phyloP scores from a whole-genome alignment of 2,888 invertebrate genomes.

The Conus canariensis region DNA sequence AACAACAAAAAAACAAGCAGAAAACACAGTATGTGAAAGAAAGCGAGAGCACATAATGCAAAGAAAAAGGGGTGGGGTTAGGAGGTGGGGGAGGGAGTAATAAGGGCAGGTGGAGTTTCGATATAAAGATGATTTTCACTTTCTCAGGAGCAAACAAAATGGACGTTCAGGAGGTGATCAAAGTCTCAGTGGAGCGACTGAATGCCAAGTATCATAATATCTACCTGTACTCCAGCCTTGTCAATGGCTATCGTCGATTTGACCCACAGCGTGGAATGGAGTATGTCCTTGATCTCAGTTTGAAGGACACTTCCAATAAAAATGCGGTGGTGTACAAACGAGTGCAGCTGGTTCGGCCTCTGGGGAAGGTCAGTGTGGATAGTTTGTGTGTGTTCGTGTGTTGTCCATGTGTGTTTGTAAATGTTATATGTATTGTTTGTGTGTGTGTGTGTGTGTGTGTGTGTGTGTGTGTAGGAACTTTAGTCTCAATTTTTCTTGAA shows the following conservation, averaged over 20 bases:
- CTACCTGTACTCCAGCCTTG: constrained; percentile 78
- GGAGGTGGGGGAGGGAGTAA: no score
- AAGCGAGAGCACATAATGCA: no score
- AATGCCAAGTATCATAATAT: constrained; percentile 64
- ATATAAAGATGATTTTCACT: no score
- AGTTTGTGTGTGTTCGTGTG: background rate
- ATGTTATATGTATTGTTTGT: background rate
- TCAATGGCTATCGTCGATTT: constrained; percentile 87
- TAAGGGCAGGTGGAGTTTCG: no score
- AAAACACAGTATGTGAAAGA: no score
- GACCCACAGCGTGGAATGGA: constrained; percentile 91
- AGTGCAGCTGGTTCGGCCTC: constrained; percentile 89
- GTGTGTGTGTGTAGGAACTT: background rate
- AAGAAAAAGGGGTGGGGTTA: no score
- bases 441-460: background rate
- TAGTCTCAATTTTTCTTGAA: no score
- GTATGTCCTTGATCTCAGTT: constrained; percentile 86
- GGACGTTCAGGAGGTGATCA: constrained; percentile 85
- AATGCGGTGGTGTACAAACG: constrained; percentile 78
- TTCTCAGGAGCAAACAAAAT: constrained; percentile 80
- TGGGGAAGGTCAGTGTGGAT: constrained; percentile 85
- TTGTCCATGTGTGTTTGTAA: background rate
- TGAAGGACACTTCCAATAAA: constrained; percentile 59
- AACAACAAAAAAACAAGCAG: no score
- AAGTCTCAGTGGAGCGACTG: constrained; percentile 64